phyloP scores from a whole-genome alignment of 2,113 vertebrate species.

The Poeciliopsis occidentalis region DNA sequence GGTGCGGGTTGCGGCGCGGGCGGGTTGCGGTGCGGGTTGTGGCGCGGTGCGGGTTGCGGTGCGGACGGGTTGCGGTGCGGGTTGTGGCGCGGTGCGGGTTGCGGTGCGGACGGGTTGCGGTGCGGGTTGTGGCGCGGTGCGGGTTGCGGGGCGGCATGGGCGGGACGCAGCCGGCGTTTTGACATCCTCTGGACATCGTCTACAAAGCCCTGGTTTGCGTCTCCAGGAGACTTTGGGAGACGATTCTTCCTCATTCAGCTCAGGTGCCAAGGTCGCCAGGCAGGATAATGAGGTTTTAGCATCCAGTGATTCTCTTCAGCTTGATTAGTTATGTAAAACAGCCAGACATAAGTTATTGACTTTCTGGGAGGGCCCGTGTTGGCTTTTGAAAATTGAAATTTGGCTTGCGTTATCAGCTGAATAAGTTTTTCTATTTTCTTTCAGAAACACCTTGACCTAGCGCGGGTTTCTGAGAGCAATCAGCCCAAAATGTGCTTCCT shows the following conservation, averaged over 20 bases:
- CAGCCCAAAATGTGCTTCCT: neutral
- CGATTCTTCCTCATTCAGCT: constrained; percentile 64
- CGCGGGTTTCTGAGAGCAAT: neutral
- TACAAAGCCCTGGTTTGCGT: constrained; percentile 34
- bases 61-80: too few relatives aligned
- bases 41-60: too few relatives aligned
- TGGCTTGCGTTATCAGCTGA: constrained; percentile 13
- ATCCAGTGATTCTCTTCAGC: constrained; percentile 62
- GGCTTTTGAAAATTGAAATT: constrained; percentile 64
- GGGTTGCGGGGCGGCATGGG: too few relatives aligned
- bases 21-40: neutral
- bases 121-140: too few relatives aligned
- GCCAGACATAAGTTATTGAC: constrained; percentile 59
- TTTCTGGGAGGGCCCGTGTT: constrained; percentile 46
- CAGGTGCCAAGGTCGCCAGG: constrained; percentile 72
- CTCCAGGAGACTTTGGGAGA: constrained; percentile 49
- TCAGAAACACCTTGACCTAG: neutral
- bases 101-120: too few relatives aligned
- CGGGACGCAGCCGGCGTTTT: constrained; percentile 5
- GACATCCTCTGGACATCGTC: constrained; percentile 42
- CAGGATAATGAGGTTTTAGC: constrained; percentile 73
- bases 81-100: too few relatives aligned
- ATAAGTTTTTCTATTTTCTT: neutral
- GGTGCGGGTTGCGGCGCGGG: neutral
- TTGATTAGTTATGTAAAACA: constrained; percentile 71